Conservation (phyloP, 2,888 invertebrate species). For the Temnothorax unifasciatus region DNA sequence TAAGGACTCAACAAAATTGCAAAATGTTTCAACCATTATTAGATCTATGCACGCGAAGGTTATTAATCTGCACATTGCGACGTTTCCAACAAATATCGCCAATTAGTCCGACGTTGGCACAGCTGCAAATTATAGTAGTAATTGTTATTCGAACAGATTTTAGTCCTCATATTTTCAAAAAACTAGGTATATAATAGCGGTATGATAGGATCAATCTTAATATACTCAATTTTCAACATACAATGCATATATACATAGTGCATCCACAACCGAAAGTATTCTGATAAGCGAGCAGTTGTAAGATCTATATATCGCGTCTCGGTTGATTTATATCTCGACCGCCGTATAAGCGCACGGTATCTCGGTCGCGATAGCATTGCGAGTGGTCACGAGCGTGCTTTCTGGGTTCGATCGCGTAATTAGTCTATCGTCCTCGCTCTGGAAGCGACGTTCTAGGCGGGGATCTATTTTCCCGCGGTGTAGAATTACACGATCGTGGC, state of each 20-base stretch:
- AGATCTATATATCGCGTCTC: not conserved
- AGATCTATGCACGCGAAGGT: conserved; percentile 7
- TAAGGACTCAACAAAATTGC: conserved; percentile 3
- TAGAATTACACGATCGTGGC: conserved; percentile 55
- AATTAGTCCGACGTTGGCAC: conserved; percentile 33
- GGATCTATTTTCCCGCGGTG: conserved; percentile 70
- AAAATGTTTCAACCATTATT: conserved; percentile 36
- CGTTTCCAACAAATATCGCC: conserved; percentile 41
- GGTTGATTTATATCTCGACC: conserved; percentile 20
- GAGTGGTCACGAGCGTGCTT: conserved; percentile 5
- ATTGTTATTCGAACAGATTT: not conserved
- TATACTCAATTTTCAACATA: not conserved
- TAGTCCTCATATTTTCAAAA: not conserved
- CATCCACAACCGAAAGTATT: not conserved
- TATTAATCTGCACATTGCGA: conserved; percentile 27
- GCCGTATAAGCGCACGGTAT: conserved; percentile 1
- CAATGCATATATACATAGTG: not conserved
- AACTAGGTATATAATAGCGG: not conserved
- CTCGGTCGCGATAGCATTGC: conserved; percentile 13
- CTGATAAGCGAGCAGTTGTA: not conserved
- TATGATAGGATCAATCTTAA: not conserved
- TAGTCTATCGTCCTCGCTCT: conserved; percentile 57
- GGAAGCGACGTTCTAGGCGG: conserved; percentile 50
- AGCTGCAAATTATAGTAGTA: conserved; percentile 27
- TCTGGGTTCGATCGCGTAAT: conserved; percentile 58